phyloP scores from a whole-genome alignment of 2,113 vertebrate genomes.

The Panthera leo region DNA sequence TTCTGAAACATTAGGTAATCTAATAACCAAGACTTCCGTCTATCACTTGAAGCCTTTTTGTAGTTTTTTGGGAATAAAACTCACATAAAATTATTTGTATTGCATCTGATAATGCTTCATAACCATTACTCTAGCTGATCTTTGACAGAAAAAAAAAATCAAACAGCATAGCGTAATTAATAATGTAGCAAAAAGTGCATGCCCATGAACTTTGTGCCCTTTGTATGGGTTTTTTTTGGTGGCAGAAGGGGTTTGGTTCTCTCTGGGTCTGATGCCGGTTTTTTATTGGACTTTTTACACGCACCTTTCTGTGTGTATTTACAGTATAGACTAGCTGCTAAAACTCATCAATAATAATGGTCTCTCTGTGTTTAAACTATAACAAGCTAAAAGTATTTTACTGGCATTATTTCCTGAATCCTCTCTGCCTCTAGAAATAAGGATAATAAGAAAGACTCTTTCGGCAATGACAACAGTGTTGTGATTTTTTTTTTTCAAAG shows the following conservation, averaged over 20 bases:
- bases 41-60: background rate
- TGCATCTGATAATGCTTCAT: background rate
- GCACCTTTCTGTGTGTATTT: background rate
- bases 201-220: background rate
- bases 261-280: background rate
- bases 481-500: background rate
- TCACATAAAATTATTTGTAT: background rate
- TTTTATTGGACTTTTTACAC: background rate
- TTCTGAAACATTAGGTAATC: background rate
- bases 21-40: background rate
- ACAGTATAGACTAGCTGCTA: background rate
- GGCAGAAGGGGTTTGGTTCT: background rate
- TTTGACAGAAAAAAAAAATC: background rate
- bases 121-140: background rate
- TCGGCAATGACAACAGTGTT: background rate
- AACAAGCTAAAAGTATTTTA: background rate
- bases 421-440: background rate
- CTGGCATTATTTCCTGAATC: background rate
- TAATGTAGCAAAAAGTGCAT: background rate
- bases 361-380: background rate
- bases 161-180: background rate
- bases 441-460: background rate
- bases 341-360: background rate
- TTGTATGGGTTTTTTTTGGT: background rate
- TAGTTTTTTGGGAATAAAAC: conserved; percentile 13